Evolutionary conservation across 2,113 vertebrate species (phyloP), one percentile per base, ranked within the genome.

Genomic region (Zingel zingel): DNA sequence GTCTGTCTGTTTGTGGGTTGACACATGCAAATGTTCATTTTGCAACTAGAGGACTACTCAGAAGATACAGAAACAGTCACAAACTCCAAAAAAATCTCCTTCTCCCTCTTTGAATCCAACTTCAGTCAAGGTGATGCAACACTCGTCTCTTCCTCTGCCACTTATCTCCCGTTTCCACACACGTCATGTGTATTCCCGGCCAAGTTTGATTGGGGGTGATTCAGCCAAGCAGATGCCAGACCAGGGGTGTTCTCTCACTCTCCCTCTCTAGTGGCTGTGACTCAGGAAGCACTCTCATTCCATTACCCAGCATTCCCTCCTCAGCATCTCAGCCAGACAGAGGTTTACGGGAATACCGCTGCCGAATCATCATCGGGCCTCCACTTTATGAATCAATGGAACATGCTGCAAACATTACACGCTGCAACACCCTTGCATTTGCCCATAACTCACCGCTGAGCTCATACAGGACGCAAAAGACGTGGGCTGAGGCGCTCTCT

Each of bases 351-450:
- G 93, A 96, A 95, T 93, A 93, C 91, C 93, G 87, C 81, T 77
- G 78, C 88, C 91, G 94, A 95, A 87, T 92, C 89, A 92, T 93
- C 94, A 94, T 86, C 93, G 86, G 63, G 15, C 43, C 39, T 62
- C 84, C 82, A 92, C 94, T 93, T 93, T 85, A 78, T 88, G 90
- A 96, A 96, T 95, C 95, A 91, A 51, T 56, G 94, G 93, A 92
- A 95, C 92, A 95, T 89, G 89, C 77, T 95, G 76, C 87, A 88
- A 93, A 93, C 94, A 95, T 92, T 85, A 94, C 89, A 89, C 82
- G 81, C 85, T 77, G 76, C 61, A 75, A 84, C 85, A 85, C 84
- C 81, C 88, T 82, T 81, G 2, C 81, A 79, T 88, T 93, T 90
- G 82, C 78, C 90, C 83, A 91, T 94, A 94, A 90, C 89, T 95